Evolutionary conservation across 2,888 invertebrate genomes (phyloP).

Genomic region (Netelia inedita): DNA sequence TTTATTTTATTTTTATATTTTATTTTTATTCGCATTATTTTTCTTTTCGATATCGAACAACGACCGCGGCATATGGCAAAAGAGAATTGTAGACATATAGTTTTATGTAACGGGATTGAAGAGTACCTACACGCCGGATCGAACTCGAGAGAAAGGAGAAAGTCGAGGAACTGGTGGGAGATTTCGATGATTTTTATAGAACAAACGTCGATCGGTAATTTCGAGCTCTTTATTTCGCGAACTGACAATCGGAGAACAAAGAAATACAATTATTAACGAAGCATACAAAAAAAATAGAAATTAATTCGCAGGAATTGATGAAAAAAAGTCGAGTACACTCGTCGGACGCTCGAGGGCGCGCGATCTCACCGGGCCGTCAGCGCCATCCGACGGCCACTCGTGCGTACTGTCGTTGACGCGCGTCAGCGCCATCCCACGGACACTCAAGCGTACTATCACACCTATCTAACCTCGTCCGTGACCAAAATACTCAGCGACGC

Average conservation of each 20-base stretch:
- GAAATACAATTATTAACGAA: background rate
- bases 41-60: conserved; percentile 12
- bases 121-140: background rate
- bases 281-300: background rate
- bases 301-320: background rate
- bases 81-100: background rate
- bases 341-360: no score
- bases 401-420: no score
- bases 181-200: background rate
- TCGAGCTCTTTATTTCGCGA: background rate
- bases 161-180: background rate
- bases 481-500: no score
- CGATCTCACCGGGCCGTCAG: no score
- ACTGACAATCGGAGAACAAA: background rate
- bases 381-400: no score
- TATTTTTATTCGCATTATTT: background rate
- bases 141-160: background rate
- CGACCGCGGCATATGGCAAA: background rate
- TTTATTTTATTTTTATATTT: background rate
- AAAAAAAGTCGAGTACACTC: no score
- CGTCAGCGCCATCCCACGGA: no score
- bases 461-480: no score
- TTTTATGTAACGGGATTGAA: conserved; percentile 8
- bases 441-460: no score
- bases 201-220: background rate